These are phyloP conservation scores for Drosophila albomicans DNA, from an alignment of 1,140 invertebrate genomes.

Conservation along the genomic window DNA sequence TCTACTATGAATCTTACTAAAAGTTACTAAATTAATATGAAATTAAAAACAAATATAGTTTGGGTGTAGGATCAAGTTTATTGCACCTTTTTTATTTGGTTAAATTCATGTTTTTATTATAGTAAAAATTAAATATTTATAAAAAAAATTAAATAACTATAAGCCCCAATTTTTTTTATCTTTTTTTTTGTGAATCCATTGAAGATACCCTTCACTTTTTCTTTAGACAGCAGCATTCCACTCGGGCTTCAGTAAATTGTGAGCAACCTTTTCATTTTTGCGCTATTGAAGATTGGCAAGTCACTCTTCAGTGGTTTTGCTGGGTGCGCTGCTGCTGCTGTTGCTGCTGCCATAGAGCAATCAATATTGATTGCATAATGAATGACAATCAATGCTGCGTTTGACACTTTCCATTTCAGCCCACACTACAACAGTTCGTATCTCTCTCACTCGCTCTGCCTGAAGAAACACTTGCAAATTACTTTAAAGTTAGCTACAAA, in stretches of 20 bases:
- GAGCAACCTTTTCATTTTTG: constrained; percentile 20
- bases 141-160: too few relatives aligned
- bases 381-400: constrained; percentile 75
- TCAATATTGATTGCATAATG: constrained; percentile 83
- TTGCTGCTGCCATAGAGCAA: constrained; percentile 61
- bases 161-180: too few relatives aligned
- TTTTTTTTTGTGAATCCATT: too few relatives aligned
- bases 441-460: neutral
- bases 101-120: too few relatives aligned
- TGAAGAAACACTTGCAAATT: constrained; percentile 32
- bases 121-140: too few relatives aligned
- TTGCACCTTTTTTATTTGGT: too few relatives aligned
- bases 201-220: too few relatives aligned
- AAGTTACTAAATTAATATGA: neutral
- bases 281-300: constrained; percentile 69
- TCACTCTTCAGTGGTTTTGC: constrained; percentile 69
- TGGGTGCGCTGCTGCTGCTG: constrained; percentile 32
- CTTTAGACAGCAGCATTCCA: constrained; percentile 11
- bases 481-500: constrained; percentile 47
- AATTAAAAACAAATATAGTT: too few relatives aligned
- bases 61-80: too few relatives aligned
- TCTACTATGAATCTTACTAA: neutral
- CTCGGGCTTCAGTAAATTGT: constrained; percentile 24
- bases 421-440: neutral
- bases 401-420: constrained; percentile 62